Conservation (phyloP, 2,888 invertebrate species). For the Acrobasis consociella region DNA sequence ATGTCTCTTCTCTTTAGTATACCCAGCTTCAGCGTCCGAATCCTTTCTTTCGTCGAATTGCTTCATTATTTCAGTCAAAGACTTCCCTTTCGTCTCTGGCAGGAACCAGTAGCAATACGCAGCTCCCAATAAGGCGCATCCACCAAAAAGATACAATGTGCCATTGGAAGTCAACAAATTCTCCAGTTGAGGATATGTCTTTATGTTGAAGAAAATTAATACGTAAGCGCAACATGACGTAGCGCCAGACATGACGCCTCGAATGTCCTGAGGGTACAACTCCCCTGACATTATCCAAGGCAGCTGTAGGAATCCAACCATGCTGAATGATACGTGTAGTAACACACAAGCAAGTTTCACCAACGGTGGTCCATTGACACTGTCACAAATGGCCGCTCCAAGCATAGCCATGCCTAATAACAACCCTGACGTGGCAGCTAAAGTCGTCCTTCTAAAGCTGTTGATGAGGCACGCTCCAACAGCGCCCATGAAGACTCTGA, state of each 20-base stretch:
- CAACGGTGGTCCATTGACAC: constrained; percentile 77
- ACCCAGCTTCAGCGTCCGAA: constrained; percentile 62
- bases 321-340: constrained; percentile 87
- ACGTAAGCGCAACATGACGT: constrained; percentile 87
- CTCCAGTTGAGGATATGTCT: constrained; percentile 86
- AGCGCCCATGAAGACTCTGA: constrained; percentile 86
- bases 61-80: constrained; percentile 86
- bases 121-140: constrained; percentile 83
- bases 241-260: constrained; percentile 87
- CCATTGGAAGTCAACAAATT: constrained; percentile 82
- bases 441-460: constrained; percentile 83
- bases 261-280: constrained; percentile 85
- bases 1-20: constrained; percentile 47
- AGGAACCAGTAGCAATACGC: constrained; percentile 83
- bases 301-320: constrained; percentile 88
- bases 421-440: constrained; percentile 85
- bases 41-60: constrained; percentile 79
- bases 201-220: constrained; percentile 87
- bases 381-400: constrained; percentile 84
- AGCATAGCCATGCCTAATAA: constrained; percentile 86
- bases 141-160: constrained; percentile 85
- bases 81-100: constrained; percentile 87
- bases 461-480: constrained; percentile 86
- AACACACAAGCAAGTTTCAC: constrained; percentile 84
- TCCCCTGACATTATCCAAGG: constrained; percentile 91